Percentiles rank a stretch among this genome's conserved stretches.
phyloP scores from a whole-genome alignment of 2,888 invertebrate species.

The Endotricha flammealis region DNA sequence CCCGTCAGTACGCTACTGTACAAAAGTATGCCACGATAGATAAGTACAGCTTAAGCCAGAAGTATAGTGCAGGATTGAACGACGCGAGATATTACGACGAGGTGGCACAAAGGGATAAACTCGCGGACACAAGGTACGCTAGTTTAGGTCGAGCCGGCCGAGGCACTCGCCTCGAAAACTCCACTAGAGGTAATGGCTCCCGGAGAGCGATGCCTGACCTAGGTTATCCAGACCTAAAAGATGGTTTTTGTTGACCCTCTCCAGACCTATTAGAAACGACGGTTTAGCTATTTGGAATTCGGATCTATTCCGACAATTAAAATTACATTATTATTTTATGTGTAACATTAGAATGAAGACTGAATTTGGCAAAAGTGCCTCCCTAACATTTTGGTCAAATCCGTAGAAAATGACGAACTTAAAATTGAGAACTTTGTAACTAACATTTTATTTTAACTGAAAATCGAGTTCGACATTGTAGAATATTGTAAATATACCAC shows the following conservation, averaged over 20 bases:
- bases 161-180: constrained; percentile 56
- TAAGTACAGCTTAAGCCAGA: constrained; percentile 74
- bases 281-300: constrained; percentile 44
- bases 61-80: constrained; percentile 73
- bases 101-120: constrained; percentile 72
- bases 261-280: constrained; percentile 71
- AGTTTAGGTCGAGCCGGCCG: constrained; percentile 67
- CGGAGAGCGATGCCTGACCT: constrained; percentile 68
- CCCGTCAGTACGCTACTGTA: constrained; percentile 68
- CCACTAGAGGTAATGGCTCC: constrained; percentile 55
- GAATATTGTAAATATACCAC: constrained; percentile 33
- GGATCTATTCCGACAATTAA: constrained; percentile 25
- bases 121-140: constrained; percentile 71
- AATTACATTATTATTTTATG: constrained; percentile 33
- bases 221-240: constrained; percentile 80
- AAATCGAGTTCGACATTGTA: constrained; percentile 29
- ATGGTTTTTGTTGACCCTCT: constrained; percentile 85
- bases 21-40: constrained; percentile 76
- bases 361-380: constrained; percentile 70
- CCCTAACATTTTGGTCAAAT: constrained; percentile 42
- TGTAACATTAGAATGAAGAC: constrained; percentile 64
- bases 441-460: constrained; percentile 27
- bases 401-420: constrained; percentile 23
- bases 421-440: constrained; percentile 18
- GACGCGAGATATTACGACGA: constrained; percentile 74